These are phyloP conservation scores for Belonocnema kinseyi DNA, from an alignment of 1,140 invertebrate genomes.

Conservation along the genomic window DNA sequence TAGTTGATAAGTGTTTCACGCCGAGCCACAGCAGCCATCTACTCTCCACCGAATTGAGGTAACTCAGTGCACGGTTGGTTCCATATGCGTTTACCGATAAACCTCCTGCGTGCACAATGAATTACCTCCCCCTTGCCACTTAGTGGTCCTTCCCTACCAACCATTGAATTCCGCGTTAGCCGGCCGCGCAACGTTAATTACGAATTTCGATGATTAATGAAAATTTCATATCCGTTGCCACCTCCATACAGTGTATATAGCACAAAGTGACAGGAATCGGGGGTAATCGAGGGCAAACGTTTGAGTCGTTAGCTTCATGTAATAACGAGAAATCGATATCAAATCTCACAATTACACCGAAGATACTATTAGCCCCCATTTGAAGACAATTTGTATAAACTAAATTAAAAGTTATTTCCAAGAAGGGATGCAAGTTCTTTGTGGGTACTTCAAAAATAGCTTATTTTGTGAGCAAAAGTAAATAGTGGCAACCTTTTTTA, in stretches of 20 bases:
- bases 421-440: too few species aligned
- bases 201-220: slow-evolving; percentile 58
- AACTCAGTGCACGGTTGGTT: slow-evolving; percentile 61
- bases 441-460: too few species aligned
- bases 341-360: not conserved
- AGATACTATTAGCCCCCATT: not conserved
- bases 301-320: slow-evolving; percentile 54
- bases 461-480: too few species aligned
- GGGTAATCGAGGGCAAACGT: slow-evolving; percentile 55
- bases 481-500: too few species aligned
- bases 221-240: slow-evolving; percentile 58
- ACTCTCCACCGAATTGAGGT: slow-evolving; percentile 61
- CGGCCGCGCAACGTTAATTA: slow-evolving; percentile 57
- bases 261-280: slow-evolving; percentile 55
- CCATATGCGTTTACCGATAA: slow-evolving; percentile 57
- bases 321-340: slow-evolving; percentile 56
- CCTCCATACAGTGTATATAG: slow-evolving; percentile 46
- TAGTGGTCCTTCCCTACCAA: slow-evolving; percentile 43
- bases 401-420: not conserved
- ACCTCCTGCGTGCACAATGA: slow-evolving; percentile 58
- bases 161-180: slow-evolving; percentile 55
- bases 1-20: slow-evolving; percentile 70
- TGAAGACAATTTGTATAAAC: not conserved
- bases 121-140: slow-evolving; percentile 48
- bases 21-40: slow-evolving; percentile 62